Percentiles rank a stretch among this genome's conserved stretches.
These are phyloP conservation scores for Columba janthina DNA, from an alignment of 2,113 vertebrate species.

Conservation along the genomic window DNA sequence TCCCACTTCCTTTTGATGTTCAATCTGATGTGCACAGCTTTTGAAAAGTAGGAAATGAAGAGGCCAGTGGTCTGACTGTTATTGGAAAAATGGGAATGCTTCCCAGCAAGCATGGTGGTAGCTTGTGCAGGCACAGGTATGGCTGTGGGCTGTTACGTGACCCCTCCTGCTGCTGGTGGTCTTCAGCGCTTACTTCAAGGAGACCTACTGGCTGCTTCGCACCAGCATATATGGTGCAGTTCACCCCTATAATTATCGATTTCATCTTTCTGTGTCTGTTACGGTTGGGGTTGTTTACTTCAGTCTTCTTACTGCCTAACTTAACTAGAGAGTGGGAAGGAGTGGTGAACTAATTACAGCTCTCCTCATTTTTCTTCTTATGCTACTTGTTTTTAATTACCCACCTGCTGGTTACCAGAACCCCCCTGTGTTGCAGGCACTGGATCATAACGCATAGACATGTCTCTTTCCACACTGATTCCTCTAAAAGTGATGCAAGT, in stretches of 20 bases:
- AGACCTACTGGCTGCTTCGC: background rate
- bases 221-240: fast-evolving
- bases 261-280: background rate
- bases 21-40: background rate
- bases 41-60: background rate
- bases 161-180: background rate
- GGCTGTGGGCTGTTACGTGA: background rate
- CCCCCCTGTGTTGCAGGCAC: fast-evolving
- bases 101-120: fast-evolving
- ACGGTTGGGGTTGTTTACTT: background rate
- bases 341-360: background rate
- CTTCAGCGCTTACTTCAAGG: background rate
- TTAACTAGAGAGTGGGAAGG: background rate
- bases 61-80: background rate
- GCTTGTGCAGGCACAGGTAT: background rate
- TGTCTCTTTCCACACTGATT: background rate
- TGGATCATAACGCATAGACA: background rate
- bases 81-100: background rate
- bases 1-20: background rate
- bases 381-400: background rate
- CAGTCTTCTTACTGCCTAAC: background rate
- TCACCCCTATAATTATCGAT: background rate
- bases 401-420: background rate
- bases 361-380: background rate
- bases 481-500: background rate